A percentile compares a stretch with the other conserved stretches of the same genome.
These are phyloP conservation scores for Ganaspis sp. DNA, from an alignment of 1,140 invertebrate genomes.

Conservation along the genomic window DNA sequence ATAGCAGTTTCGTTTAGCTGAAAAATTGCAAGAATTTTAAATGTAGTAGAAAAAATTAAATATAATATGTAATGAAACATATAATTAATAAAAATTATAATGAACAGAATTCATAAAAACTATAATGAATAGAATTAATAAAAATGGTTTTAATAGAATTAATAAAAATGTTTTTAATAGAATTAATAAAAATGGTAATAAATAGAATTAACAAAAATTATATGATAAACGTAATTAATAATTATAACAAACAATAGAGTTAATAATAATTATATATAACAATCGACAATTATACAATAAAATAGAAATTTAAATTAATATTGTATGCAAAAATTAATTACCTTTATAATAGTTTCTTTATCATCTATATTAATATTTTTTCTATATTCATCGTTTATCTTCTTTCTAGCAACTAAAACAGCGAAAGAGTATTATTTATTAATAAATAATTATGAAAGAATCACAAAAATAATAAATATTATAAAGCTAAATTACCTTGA, in stretches of 20 bases:
- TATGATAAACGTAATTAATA: too few relatives aligned
- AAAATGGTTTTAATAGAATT: too few relatives aligned
- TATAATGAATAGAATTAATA: background rate
- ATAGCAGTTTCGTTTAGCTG: conserved; percentile 80
- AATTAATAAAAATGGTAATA: too few relatives aligned
- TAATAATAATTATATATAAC: conserved; percentile 26
- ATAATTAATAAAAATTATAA: too few relatives aligned
- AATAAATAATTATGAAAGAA: conserved; percentile 7
- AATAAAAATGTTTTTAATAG: too few relatives aligned
- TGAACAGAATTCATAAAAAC: conserved; percentile 37
- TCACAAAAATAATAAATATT: conserved; percentile 25
- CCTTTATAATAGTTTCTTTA: conserved; percentile 76
- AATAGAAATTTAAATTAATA: background rate
- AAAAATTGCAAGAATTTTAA: conserved; percentile 64
- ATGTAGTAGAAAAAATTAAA: too few relatives aligned
- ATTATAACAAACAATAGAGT: too few relatives aligned
- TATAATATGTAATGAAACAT: too few relatives aligned
- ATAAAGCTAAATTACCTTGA: conserved; percentile 66
- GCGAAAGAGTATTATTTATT: conserved; percentile 32
- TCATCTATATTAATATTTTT: conserved; percentile 80
- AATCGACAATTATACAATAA: conserved; percentile 17
- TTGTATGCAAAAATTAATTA: conserved; percentile 69
- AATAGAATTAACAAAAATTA: too few relatives aligned
- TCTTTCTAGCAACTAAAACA: conserved; percentile 73
- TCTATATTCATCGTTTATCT: conserved; percentile 82